Percentiles rank a stretch among this genome's conserved stretches.
Evolutionary conservation across 2,888 invertebrate species (phyloP).

Genomic region (Taenaris catops): DNA sequence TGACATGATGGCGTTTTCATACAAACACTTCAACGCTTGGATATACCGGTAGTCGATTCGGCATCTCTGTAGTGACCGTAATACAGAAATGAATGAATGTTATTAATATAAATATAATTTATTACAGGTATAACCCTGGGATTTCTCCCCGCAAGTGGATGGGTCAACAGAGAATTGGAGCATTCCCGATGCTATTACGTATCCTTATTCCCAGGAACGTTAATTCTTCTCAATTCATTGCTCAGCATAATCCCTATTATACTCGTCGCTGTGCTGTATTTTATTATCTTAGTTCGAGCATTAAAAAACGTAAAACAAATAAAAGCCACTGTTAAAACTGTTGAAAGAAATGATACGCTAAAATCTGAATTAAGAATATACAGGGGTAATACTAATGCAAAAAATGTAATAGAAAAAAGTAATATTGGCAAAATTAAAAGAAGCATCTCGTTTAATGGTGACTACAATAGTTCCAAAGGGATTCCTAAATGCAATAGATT

Average conservation of each 20-base stretch:
- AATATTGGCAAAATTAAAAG: slow-evolving; percentile 34
- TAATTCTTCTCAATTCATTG: slow-evolving; percentile 76
- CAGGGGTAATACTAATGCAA: slow-evolving; percentile 37
- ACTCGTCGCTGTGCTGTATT: slow-evolving; percentile 71
- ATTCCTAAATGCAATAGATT: slow-evolving; percentile 18
- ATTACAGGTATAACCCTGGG: slow-evolving; percentile 76
- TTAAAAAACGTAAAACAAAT: slow-evolving; percentile 62
- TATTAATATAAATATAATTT: slow-evolving; percentile 12
- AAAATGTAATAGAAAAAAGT: slow-evolving; percentile 23
- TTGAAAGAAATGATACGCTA: slow-evolving; percentile 28
- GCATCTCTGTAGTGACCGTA: no score
- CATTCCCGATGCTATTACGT: slow-evolving; percentile 76
- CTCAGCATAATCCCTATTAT: slow-evolving; percentile 74
- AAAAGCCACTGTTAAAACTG: slow-evolving; percentile 40
- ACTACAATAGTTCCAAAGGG: slow-evolving; percentile 21
- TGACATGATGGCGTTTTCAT: no score
- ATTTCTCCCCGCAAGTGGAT: slow-evolving; percentile 80
- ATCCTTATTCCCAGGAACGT: slow-evolving; percentile 70
- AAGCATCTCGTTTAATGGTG: slow-evolving; percentile 48
- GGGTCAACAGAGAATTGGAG: slow-evolving; percentile 56
- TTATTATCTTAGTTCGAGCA: slow-evolving; percentile 79
- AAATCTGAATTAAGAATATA: slow-evolving; percentile 50
- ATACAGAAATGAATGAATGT: no score
- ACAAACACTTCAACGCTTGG: no score
- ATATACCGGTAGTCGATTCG: no score